Base-by-base conservation (phyloP, 2,113 vertebrate species). In the Myiozetetes cayanensis region DNA sequence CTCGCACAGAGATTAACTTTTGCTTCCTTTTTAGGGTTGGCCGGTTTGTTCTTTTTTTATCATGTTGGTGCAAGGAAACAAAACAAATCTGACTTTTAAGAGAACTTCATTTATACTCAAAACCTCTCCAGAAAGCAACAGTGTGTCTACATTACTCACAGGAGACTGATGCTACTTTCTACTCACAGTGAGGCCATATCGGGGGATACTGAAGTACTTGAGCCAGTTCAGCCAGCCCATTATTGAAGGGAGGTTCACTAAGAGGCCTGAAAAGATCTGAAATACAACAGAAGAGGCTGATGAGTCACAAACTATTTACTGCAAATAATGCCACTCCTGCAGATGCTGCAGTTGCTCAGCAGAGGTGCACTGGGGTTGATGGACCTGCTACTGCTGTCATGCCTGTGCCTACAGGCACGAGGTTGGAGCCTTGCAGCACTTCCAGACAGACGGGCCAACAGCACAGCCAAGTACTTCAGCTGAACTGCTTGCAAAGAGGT, bases 161-260 rank as follows among this genome's bases (percentile, higher is more conserved):
- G 56, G n/a, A 72, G n/a, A 84, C 28, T 3, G 2, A 13, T 52
- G 35, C 14, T 43, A 41, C 19, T 93, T 87, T 91, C 63, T 95
- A 97, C 97, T 97, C 49, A 98, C 97, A 37, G 96, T 97, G 43
- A 98, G 86, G 66, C 97, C 97, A 0, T 98, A 97, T 91, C 96
- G 87, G 22, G 97, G 97, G 61, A 97, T 98, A 87, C 97, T 97
- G 62, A 98, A 94, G 80, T 97, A 98, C 58, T 97, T 96, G 49
- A 98, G 95, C 97, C 97, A 98, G 89, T 96, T 96, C 81, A 98
- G 61, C 97, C 97, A 98, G 30, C 7, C 77, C 96, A 97, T 97
- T 53, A 98, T 68, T 49, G 95, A 96, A 49, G 97, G 95, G 33
- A 98, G 94, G 66, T 98, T 98, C 85, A 97, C 97, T 31, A 98